Percentiles rank a stretch among this genome's conserved stretches.
Conservation (phyloP, 2,888 invertebrate genomes). For the Sepioteuthis lessoniana region DNA sequence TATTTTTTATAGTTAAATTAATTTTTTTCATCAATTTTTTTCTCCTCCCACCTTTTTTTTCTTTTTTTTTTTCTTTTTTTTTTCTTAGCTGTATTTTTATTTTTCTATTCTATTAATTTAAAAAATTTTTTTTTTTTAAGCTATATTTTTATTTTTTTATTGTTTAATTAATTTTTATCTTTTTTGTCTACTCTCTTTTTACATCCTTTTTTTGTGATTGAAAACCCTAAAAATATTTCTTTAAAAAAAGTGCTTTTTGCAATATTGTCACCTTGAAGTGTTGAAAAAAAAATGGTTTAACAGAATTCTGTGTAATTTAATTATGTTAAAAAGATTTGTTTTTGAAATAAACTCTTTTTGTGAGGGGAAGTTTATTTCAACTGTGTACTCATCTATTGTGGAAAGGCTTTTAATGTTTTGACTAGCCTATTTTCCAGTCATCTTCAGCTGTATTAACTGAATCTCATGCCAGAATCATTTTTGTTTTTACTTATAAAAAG, state of each 20-base stretch:
- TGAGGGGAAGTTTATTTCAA: neutral
- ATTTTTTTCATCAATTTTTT: too few species aligned
- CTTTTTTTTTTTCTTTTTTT: too few species aligned
- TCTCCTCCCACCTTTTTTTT: too few species aligned
- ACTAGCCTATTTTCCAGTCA: neutral
- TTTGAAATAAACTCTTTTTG: neutral
- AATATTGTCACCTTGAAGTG: slow-evolving; percentile 16
- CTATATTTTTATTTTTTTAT: neutral
- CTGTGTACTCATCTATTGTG: neutral
- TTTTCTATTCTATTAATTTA: too few species aligned
- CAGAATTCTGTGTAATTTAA: neutral
- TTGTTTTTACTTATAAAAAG: too few species aligned
- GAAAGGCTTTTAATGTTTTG: neutral
- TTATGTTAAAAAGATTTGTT: neutral
- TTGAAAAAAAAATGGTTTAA: neutral
- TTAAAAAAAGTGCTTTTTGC: neutral
- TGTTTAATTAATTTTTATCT: too few species aligned
- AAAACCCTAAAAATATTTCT: neutral
- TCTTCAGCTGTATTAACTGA: neutral
- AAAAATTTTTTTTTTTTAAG: too few species aligned
- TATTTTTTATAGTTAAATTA: too few species aligned
- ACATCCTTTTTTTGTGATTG: neutral
- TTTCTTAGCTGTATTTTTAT: too few species aligned
- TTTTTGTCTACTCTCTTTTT: too few species aligned
- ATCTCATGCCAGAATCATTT: too few species aligned